Evolutionary conservation across 1,140 invertebrate species (phyloP), one percentile per base, ranked within the genome.

Genomic region (Drosophila kikkawai): DNA sequence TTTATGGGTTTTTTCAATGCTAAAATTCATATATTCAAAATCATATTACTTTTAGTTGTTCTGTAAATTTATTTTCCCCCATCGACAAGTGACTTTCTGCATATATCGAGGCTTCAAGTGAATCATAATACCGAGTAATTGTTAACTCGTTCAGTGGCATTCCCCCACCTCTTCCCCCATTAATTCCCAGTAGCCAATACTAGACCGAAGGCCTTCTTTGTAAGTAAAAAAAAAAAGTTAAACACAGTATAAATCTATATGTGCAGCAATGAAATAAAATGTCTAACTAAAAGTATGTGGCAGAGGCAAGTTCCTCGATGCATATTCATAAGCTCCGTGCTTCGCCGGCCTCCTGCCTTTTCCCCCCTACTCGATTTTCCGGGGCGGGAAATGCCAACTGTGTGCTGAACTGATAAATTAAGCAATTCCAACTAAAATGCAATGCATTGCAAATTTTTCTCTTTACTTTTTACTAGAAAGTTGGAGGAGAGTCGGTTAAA

Each of bases 361-460:
- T 22, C 22, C 42, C 70, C 17, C 11, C 51, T 57, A 26, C 60
- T 65, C 67, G 34, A 41, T 44, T 64, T 75, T 65, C 60, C 73
- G 53, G 53, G 48, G 39, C 65, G 66, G 67, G 67, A 79, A 70
- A 86, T 86, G 83, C 84, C 84, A 90, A 88, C 84, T 90, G 81
- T 88, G 85, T 80, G 84, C 80, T 90, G 85, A 87, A 84, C 80
- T 87, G 84, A 87, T 87, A 78, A 87, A 88, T 87, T 87, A 87
- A 88, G 75, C 85, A 90, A 88, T 84, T 69, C 84, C 65, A 79
- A 71, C 65, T 82, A 69, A 82, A 81, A 82, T 82, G 68, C 64
- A 82, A 68, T 84, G 69, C 83, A 87, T 87, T 87, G 85, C 78
- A 84, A 84, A 88, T 81, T 84, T 68, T 66, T 19, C 50, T 48